Evolutionary conservation across 2,888 invertebrate genomes (phyloP).

Genomic region (Litoditis marina): DNA sequence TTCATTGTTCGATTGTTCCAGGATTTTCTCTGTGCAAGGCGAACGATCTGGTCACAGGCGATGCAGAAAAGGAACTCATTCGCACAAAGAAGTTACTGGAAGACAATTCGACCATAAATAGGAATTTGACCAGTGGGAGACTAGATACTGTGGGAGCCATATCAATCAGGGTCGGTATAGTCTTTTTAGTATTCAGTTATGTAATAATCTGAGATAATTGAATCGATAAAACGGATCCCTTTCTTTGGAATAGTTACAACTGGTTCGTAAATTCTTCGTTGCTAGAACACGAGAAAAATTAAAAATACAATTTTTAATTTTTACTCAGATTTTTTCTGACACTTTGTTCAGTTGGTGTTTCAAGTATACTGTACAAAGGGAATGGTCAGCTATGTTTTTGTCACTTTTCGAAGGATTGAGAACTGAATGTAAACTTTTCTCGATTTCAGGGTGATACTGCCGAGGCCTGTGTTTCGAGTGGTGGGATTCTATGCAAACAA

Average conservation of each 20-base stretch:
- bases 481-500: slow-evolving; percentile 53
- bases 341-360: no score
- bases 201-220: no score
- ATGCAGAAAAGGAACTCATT: neutral
- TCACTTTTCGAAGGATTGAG: neutral
- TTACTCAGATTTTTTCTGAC: no score
- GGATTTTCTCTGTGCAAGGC: slow-evolving; percentile 22
- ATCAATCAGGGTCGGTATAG: slow-evolving; percentile 2
- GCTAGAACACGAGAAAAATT: no score
- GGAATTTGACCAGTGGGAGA: neutral
- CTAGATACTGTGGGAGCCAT: slow-evolving; percentile 14
- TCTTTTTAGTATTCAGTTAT: no score
- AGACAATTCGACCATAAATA: neutral
- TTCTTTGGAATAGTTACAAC: no score
- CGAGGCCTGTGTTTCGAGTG: slow-evolving; percentile 52
- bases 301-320: no score
- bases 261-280: no score
- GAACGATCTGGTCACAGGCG: neutral
- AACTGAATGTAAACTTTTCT: neutral
- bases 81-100: neutral
- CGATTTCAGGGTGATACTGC: slow-evolving; percentile 21
- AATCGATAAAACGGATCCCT: no score
- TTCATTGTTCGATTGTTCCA: slow-evolving; percentile 3
- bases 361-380: no score
- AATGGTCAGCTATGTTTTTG: no score